Base-by-base conservation (phyloP, 2,888 invertebrate species). In the Clepsis dumicolana region DNA sequence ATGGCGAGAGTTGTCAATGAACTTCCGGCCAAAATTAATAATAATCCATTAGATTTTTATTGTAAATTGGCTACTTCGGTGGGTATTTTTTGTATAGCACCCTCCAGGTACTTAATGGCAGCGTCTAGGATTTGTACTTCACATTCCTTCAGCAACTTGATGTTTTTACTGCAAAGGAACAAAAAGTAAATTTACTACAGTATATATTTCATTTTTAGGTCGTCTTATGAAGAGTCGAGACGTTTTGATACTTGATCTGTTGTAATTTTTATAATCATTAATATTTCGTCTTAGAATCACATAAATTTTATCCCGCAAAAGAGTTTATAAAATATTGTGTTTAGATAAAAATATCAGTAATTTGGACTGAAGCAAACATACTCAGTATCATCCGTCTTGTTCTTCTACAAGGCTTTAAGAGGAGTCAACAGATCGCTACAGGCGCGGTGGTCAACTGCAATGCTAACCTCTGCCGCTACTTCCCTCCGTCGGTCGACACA, bases 121-220 rank as follows among this genome's bases (percentile, higher is more conserved):
- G 85, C 83, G 50, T 91, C 86, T 74, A 94, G 75, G 73, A 91
- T 89, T 86, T 89, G 86, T 81, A 90, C 84, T 88, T 94, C 94
- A 70, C 88, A 88, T 77, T 89, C 78, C 72, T 94, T 93, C 29
- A 94, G 75, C n/a, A 90, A 78, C 67, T 86, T 87, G 67, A 91
- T 81, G 74, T 91, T 89, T 75, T 81, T 84, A 73, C 94, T 94
- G 87, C 1, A 38, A 88, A 90, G 70, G 38, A 38, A n/a, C 14
- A 4, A 38, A 38, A 4, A 2, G 8, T 0, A n/a, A 38, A 14
- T 4, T 38, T 4, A n/a, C n/a, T n/a, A n/a, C n/a, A n/a, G n/a
- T n/a, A n/a, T n/a, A n/a, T n/a, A n/a, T n/a, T n/a, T n/a, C n/a
- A n/a, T n/a, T n/a, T n/a, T n/a, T n/a, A n/a, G n/a, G n/a, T n/a